Percentiles rank a stretch among this genome's conserved stretches.
These are phyloP conservation scores for Drosophila testacea DNA, from an alignment of 2,888 invertebrate genomes.

Conservation along the genomic window DNA sequence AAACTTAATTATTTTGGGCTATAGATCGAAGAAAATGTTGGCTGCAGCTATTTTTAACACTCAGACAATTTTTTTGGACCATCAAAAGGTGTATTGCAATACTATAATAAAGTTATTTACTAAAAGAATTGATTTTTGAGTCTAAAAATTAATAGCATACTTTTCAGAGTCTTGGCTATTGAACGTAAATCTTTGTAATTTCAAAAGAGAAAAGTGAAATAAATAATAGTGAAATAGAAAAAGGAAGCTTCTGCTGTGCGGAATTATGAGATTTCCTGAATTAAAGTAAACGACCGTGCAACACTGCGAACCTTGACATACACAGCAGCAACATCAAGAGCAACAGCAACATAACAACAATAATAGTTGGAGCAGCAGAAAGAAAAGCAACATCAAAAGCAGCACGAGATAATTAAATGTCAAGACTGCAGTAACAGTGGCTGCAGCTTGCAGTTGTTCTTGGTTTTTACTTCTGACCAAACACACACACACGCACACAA, in stretches of 20 bases:
- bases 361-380: constrained; percentile 8
- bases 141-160: constrained; percentile 6
- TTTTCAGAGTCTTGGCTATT: neutral
- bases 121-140: neutral
- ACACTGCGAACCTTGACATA: constrained; percentile 57
- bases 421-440: constrained; percentile 53
- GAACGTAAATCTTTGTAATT: too few species aligned
- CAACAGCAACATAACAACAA: constrained; percentile 21
- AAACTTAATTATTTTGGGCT: too few species aligned
- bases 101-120: too few species aligned
- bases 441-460: constrained; percentile 29
- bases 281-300: constrained; percentile 36
- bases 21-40: too few species aligned
- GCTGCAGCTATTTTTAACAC: too few species aligned
- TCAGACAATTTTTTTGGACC: too few species aligned
- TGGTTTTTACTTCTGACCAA: constrained; percentile 38
- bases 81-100: too few species aligned
- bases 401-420: constrained; percentile 65
- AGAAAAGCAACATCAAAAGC: constrained; percentile 3
- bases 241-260: constrained; percentile 8
- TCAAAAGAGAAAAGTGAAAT: too few species aligned
- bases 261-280: constrained; percentile 38
- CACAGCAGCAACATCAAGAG: constrained; percentile 25
- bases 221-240: neutral
- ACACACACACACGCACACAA: neutral